phyloP scores from a whole-genome alignment of 92 coral and sea anemone species.

The Parazoanthus darwini region DNA sequence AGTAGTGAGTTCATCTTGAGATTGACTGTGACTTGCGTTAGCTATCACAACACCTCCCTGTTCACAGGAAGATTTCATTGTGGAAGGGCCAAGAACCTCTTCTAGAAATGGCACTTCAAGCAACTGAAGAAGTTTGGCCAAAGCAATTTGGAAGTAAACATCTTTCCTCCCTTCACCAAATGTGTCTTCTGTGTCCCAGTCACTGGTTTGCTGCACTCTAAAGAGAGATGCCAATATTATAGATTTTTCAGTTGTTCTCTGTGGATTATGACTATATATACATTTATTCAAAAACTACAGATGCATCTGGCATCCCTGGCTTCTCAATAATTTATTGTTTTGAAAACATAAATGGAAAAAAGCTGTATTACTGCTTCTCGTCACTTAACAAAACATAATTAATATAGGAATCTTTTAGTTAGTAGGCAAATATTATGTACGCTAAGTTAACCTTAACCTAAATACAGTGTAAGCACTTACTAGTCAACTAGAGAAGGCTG shows the following conservation, averaged over 20 bases:
- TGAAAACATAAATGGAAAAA: no score
- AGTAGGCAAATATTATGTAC: no score
- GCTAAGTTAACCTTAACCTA: no score
- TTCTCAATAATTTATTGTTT: no score
- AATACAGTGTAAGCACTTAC: no score
- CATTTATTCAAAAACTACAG: no score
- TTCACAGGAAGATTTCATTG: constrained; percentile 32
- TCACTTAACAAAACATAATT: no score
- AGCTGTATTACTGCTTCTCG: no score
- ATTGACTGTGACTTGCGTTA: constrained; percentile 5
- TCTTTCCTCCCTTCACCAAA: constrained; percentile 40
- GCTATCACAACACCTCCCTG: constrained; percentile 38
- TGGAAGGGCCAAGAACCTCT: constrained; percentile 54
- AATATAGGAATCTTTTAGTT: no score
- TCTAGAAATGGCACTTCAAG: constrained; percentile 84
- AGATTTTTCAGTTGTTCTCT: background rate
- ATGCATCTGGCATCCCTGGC: no score
- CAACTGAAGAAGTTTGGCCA: constrained; percentile 73
- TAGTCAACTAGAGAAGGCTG: no score
- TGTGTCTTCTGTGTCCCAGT: constrained; percentile 32
- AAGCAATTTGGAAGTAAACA: constrained; percentile 68
- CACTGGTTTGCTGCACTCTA: constrained; percentile 31
- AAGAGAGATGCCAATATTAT: constrained; percentile 4
- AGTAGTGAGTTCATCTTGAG: background rate
- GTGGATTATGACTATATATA: no score